These are phyloP conservation scores for Oxycera nigricornis DNA, from an alignment of 2,888 invertebrate genomes.

Conservation along the genomic window DNA sequence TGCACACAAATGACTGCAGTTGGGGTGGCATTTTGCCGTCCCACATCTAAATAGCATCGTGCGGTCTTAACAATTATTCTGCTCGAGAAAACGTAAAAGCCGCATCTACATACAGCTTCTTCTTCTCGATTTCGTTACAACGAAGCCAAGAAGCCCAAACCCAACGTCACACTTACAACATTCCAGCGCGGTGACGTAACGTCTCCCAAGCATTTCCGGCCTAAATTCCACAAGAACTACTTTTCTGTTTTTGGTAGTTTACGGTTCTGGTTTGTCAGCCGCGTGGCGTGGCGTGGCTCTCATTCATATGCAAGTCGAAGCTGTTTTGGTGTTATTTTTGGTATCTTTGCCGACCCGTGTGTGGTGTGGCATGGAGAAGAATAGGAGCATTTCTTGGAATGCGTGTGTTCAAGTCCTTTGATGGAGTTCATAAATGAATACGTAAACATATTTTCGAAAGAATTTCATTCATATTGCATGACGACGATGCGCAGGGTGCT, in stretches of 20 bases:
- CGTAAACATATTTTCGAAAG: not conserved
- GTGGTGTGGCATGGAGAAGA: not conserved
- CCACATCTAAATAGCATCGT: too few relatives aligned
- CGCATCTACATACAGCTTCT: too few relatives aligned
- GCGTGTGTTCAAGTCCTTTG: not conserved
- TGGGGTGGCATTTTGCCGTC: too few relatives aligned
- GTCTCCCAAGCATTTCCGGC: constrained; percentile 19
- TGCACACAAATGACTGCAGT: too few relatives aligned
- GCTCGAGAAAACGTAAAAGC: too few relatives aligned
- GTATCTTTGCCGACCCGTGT: not conserved
- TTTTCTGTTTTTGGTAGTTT: too few relatives aligned
- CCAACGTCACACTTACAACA: constrained; percentile 26
- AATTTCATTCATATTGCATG: constrained; percentile 16
- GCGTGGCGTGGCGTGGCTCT: too few relatives aligned
- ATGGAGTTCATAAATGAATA: constrained; percentile 15
- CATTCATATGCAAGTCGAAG: not conserved
- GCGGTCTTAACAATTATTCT: too few relatives aligned
- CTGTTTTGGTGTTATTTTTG: not conserved
- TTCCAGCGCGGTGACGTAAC: constrained; percentile 25
- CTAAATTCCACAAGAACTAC: not conserved
- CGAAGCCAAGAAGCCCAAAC: not conserved
- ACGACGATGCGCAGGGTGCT: not conserved
- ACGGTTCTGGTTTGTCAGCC: too few relatives aligned
- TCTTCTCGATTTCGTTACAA: not conserved
- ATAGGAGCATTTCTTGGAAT: constrained; percentile 1